Evolutionary conservation across 2,797 vertebrate species (phyloP), one percentile per base, ranked within the genome.

Genomic region (Sarcophilus harrisii): DNA sequence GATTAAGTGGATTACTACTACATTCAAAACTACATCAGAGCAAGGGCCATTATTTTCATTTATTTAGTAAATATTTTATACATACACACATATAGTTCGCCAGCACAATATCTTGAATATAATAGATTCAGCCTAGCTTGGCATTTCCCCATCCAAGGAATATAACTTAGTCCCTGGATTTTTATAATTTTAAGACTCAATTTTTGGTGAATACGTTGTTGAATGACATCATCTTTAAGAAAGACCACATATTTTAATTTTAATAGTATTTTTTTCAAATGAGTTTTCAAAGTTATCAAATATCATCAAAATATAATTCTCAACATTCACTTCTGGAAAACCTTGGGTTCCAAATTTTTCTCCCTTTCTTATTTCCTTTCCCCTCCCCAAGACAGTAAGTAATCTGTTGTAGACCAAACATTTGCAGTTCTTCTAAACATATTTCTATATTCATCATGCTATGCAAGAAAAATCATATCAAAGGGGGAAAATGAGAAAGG

Each of bases 191-290:
- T 87, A 87, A 45, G 0, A 27, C 38, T 87, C 73, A 24, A 11
- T 27, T 45, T 45, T 87, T 87, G 9, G 73, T 45, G 73, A 87
- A 87, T 87, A 87, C 45, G 45, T 45, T 89, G 9, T 73, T 96
- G 95, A 58, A 4, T 93, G 73, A 91, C 57, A 11, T 29, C 24
- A 93, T 58, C 54, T 92, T 92, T 62, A 58, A 93, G 30, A 90
- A 94, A 92, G 3, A 38, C 1, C 27, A 24, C 29, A 59, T 59
- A 29, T 59, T 58, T 58, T 58, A 1, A 58, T 94, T 95, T 96
- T 55, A 55, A 11, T 55, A 55, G 54, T 91, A 32, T 90, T 92
- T 89, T 52, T 90, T 81, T 55, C 54, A 55, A 55, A 55, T 55
- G 54, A 55, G 54, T 55, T 55, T 10, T 55, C 54, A 55, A 55